Evolutionary conservation across 2,797 vertebrate genomes (phyloP).

Genomic region (Periophthalmus magnuspinnatus): DNA sequence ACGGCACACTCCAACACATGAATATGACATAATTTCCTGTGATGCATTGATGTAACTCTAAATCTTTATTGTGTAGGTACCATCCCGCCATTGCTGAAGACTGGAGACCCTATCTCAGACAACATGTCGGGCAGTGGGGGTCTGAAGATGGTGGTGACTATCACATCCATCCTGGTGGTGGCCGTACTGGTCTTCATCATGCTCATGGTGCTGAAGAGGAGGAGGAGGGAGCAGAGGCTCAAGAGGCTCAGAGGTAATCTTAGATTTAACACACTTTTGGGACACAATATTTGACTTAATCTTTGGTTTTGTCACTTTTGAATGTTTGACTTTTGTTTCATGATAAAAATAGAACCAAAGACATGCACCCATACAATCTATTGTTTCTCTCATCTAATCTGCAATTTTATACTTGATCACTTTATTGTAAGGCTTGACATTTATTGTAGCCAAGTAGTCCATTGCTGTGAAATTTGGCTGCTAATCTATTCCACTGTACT

Average conservation of each 20-base stretch:
- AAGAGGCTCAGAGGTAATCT: slow-evolving; percentile 90
- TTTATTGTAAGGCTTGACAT: too few relatives aligned
- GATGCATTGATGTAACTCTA: not conserved
- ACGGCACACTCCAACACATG: too few relatives aligned
- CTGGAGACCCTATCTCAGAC: slow-evolving; percentile 88
- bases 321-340: too few relatives aligned
- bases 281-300: not conserved
- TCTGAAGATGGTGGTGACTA: slow-evolving; percentile 97
- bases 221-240: slow-evolving; percentile 93
- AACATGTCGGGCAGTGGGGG: slow-evolving; percentile 92
- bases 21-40: not conserved
- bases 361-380: too few relatives aligned
- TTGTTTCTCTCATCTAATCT: too few relatives aligned
- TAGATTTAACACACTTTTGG: not conserved
- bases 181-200: slow-evolving; percentile 90
- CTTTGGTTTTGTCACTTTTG: too few relatives aligned
- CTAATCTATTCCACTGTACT: too few relatives aligned
- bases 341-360: too few relatives aligned
- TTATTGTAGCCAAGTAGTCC: too few relatives aligned
- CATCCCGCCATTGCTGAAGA: slow-evolving; percentile 94
- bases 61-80: slow-evolving; percentile 79
- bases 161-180: slow-evolving; percentile 92
- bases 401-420: too few relatives aligned
- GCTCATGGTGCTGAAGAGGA: slow-evolving; percentile 89
- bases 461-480: too few relatives aligned